Percentiles rank a stretch among this genome's conserved stretches.
phyloP scores from a whole-genome alignment of 1,140 invertebrate species.

The Mylabris phalerata region DNA sequence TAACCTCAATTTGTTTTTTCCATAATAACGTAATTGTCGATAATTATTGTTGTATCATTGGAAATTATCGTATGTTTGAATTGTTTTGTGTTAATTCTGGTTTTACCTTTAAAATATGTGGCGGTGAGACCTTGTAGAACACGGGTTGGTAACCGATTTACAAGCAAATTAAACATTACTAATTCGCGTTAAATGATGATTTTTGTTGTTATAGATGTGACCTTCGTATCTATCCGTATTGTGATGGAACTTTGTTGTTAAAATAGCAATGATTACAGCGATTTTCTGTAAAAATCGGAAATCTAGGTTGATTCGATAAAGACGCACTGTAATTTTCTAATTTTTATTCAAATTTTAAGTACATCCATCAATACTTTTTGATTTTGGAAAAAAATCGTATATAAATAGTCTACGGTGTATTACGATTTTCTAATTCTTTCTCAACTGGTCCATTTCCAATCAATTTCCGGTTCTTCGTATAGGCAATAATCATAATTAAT shows the following conservation, averaged over 20 bases:
- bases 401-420: not conserved
- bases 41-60: not conserved
- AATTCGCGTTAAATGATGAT: not conserved
- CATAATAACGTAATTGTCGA: not conserved
- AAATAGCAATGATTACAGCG: no score
- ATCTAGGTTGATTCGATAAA: no score
- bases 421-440: slow-evolving; percentile 43
- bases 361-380: not conserved
- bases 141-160: slow-evolving; percentile 21
- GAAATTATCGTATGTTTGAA: slow-evolving; percentile 2
- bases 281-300: no score
- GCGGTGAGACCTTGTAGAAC: slow-evolving; percentile 37
- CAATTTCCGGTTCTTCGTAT: slow-evolving; percentile 58
- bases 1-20: not conserved
- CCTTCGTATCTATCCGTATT: no score
- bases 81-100: not conserved
- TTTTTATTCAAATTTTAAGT: slow-evolving; percentile 1
- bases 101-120: slow-evolving; percentile 55
- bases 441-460: slow-evolving; percentile 56
- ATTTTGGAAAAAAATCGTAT: not conserved
- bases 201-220: not conserved
- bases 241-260: no score
- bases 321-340: not conserved
- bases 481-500: slow-evolving; percentile 60
- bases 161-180: no score